Percentiles rank a stretch among this genome's conserved stretches.
Evolutionary conservation across 2,888 invertebrate species (phyloP).

Genomic region (Eucriotettix oculatus): DNA sequence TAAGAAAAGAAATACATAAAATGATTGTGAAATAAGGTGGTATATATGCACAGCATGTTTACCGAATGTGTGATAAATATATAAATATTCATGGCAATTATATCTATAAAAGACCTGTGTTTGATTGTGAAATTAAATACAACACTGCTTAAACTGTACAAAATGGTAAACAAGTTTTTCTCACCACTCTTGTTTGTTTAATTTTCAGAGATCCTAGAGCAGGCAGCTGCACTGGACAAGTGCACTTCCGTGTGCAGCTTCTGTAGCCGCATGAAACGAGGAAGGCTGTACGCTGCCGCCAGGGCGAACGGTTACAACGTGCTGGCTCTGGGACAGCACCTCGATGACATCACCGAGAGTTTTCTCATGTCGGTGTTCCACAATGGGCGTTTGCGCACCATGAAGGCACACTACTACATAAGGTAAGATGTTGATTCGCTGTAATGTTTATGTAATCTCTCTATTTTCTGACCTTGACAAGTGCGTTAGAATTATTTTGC

Average conservation of each 20-base stretch:
- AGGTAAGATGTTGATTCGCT: conserved; percentile 29
- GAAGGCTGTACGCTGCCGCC: conserved; percentile 58
- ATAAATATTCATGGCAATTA: no score
- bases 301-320: conserved; percentile 67
- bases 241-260: conserved; percentile 47
- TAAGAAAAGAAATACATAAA: no score
- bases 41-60: no score
- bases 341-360: conserved; percentile 69
- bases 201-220: conserved; percentile 32
- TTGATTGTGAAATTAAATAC: no score
- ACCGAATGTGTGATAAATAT: no score
- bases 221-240: conserved; percentile 24
- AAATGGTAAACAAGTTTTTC: not conserved
- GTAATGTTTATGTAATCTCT: not conserved
- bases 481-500: no score
- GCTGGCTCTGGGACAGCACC: conserved; percentile 70
- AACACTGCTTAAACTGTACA: not conserved
- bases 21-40: no score
- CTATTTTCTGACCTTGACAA: not conserved
- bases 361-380: conserved; percentile 70
- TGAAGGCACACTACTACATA: conserved; percentile 66
- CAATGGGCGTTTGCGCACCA: conserved; percentile 57
- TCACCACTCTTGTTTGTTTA: conserved; percentile 1
- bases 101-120: no score
- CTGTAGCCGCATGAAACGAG: conserved; percentile 52